Percentiles rank a stretch among this genome's conserved stretches.
These are phyloP conservation scores for Hemibagrus guttatus DNA, from an alignment of 2,797 vertebrate genomes.

Conservation along the genomic window DNA sequence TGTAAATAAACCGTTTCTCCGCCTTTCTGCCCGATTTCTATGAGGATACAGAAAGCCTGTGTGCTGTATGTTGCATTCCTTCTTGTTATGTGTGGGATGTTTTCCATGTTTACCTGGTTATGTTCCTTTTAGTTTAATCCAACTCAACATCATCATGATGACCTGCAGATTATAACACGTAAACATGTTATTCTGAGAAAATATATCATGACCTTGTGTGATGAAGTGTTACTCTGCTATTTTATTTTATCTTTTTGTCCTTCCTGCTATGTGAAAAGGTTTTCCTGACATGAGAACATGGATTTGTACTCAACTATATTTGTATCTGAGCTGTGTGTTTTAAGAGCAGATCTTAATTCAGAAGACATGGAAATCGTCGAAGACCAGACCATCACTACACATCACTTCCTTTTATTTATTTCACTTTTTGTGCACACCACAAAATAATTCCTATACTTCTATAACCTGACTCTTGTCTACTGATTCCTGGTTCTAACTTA, in stretches of 20 bases:
- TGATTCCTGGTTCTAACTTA: no score
- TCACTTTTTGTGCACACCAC: no score
- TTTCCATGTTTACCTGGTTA: not conserved
- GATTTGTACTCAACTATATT: not conserved
- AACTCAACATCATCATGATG: not conserved
- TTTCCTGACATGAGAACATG: not conserved
- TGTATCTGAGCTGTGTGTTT: not conserved
- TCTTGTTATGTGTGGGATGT: not conserved
- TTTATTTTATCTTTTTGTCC: not conserved
- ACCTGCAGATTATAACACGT: not conserved
- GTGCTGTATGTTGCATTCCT: not conserved
- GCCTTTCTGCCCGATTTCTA: not conserved
- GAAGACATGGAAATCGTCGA: not conserved
- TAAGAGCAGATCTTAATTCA: not conserved
- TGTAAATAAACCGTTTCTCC: conserved; percentile 19
- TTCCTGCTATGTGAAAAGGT: not conserved
- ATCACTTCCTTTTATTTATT: no score
- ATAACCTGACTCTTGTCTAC: no score
- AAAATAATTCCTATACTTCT: no score
- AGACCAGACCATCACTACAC: not conserved
- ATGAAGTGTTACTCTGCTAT: not conserved
- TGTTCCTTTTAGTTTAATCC: not conserved
- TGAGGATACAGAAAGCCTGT: not conserved
- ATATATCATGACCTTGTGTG: not conserved
- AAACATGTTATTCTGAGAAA: not conserved